Conservation (phyloP, 37 sponge, comb jelly and placozoan genomes). For the Oscarella lobularis region DNA sequence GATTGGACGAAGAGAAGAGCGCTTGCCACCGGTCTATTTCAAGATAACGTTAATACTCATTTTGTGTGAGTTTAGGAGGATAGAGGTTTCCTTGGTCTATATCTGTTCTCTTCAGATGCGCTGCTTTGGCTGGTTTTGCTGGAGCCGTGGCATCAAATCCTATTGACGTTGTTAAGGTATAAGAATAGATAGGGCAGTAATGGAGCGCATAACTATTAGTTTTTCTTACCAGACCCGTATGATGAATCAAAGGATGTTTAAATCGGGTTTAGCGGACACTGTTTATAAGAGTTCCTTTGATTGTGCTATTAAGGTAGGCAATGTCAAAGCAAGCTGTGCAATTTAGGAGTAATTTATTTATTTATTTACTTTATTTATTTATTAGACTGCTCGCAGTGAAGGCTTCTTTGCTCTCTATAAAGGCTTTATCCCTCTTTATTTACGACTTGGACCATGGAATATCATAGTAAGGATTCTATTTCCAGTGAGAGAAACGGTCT, state of each 20-base stretch:
- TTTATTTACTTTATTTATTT: background rate
- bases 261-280: background rate
- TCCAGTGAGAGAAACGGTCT: background rate
- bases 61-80: conserved; percentile 27
- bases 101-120: conserved; percentile 1
- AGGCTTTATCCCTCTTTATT: conserved; percentile 76
- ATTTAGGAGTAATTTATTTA: too few species aligned
- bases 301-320: conserved; percentile 59
- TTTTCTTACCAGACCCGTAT: conserved; percentile 7
- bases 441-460: conserved; percentile 89
- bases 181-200: too few species aligned
- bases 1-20: conserved; percentile 63
- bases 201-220: too few species aligned
- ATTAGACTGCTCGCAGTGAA: conserved; percentile 65
- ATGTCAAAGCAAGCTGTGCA: too few species aligned
- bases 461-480: conserved; percentile 30
- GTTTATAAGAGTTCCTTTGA: conserved; percentile 48
- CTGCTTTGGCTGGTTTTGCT: conserved; percentile 56
- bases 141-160: conserved; percentile 65
- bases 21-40: conserved; percentile 11
- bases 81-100: background rate
- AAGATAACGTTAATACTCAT: conserved; percentile 35
- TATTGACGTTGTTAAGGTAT: conserved; percentile 79
- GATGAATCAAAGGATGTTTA: conserved; percentile 67
- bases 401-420: conserved; percentile 68